phyloP scores from a whole-genome alignment of 2,888 invertebrate genomes.

The Mellilla xanthometata region DNA sequence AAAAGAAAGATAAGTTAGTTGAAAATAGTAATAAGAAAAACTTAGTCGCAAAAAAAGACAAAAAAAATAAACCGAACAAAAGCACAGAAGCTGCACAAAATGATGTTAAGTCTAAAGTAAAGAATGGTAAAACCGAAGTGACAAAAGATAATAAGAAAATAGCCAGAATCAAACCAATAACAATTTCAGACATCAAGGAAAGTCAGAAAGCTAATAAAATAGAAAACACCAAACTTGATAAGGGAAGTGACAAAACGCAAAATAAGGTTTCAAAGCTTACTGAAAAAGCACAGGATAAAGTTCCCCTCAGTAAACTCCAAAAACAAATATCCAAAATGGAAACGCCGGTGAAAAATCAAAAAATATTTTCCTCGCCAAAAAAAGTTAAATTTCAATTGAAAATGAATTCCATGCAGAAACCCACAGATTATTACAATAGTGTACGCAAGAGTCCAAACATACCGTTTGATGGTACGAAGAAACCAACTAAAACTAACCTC shows the following conservation, averaged over 20 bases:
- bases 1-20: slow-evolving; percentile 22
- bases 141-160: slow-evolving; percentile 10
- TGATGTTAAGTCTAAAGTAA: slow-evolving; percentile 4
- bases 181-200: neutral
- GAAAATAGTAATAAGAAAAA: slow-evolving; percentile 5
- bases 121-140: slow-evolving; percentile 11
- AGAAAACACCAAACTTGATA: too few relatives aligned
- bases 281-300: too few relatives aligned
- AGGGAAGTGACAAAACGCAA: too few relatives aligned
- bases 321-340: slow-evolving; percentile 36
- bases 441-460: slow-evolving; percentile 87
- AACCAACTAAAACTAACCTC: slow-evolving; percentile 87
- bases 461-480: slow-evolving; percentile 87
- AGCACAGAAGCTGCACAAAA: slow-evolving; percentile 12
- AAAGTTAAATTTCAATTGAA: slow-evolving; percentile 89
- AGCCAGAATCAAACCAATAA: slow-evolving; percentile 8
- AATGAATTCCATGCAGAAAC: slow-evolving; percentile 87
- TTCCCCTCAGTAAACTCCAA: slow-evolving; percentile 54
- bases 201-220: too few relatives aligned
- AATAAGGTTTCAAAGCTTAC: too few relatives aligned
- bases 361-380: slow-evolving; percentile 69
- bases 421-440: slow-evolving; percentile 88
- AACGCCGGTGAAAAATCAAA: neutral
- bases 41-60: slow-evolving; percentile 3
- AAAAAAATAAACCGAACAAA: slow-evolving; percentile 11